Evolutionary conservation across 53 echinoderm and acorn worm genomes (phyloP).

Genomic region (Actinopyga echinites): DNA sequence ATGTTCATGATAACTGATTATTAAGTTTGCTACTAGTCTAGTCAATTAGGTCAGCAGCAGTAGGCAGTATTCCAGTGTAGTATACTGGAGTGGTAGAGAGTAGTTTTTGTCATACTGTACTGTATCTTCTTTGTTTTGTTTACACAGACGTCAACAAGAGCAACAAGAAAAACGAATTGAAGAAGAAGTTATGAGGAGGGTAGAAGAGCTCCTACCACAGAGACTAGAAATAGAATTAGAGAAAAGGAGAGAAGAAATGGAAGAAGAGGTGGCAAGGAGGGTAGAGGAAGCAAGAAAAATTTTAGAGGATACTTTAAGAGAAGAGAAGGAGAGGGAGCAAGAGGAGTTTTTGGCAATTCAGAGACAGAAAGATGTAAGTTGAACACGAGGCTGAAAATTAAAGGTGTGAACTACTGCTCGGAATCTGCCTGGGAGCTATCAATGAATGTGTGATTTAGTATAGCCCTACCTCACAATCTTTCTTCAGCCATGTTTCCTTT

Average conservation of each 20-base stretch:
- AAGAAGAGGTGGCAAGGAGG: constrained; percentile 85
- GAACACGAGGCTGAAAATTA: too few relatives aligned
- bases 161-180: constrained; percentile 88
- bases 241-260: constrained; percentile 92
- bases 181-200: constrained; percentile 87
- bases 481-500: too few relatives aligned
- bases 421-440: too few relatives aligned
- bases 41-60: too few relatives aligned
- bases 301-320: constrained; percentile 85
- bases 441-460: too few relatives aligned
- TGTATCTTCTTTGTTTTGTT: not conserved
- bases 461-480: too few relatives aligned
- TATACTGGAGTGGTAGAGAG: too few relatives aligned
- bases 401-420: too few relatives aligned
- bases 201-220: constrained; percentile 93
- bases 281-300: constrained; percentile 91
- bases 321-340: constrained; percentile 66
- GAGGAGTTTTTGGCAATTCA: constrained; percentile 74
- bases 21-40: too few relatives aligned
- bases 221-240: constrained; percentile 89
- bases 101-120: too few relatives aligned
- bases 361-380: constrained; percentile 81
- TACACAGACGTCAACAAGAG: constrained; percentile 83
- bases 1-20: too few relatives aligned
- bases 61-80: too few relatives aligned